Conservation (phyloP, 2,888 invertebrate genomes). For the Ceramica pisi region DNA sequence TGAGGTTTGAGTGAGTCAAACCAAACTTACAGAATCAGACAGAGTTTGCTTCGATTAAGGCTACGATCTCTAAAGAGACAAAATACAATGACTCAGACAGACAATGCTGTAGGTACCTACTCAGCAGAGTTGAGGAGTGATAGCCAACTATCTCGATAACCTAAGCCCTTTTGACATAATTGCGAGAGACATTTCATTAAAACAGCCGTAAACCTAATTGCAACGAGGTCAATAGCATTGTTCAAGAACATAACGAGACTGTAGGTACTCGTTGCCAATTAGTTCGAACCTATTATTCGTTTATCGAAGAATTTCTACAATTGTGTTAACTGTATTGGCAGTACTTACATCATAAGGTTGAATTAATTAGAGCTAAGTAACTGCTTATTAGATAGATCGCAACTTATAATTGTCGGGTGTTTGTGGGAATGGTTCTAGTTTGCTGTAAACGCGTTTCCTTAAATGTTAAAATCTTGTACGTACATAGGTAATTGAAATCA, state of each 20-base stretch:
- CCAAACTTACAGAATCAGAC: not conserved
- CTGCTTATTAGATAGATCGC: conserved; percentile 64
- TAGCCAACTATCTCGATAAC: conserved; percentile 60
- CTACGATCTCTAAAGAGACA: conserved; percentile 1
- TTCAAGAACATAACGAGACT: conserved; percentile 27
- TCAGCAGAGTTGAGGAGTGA: conserved; percentile 41
- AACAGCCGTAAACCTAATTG: conserved; percentile 65
- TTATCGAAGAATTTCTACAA: conserved; percentile 57
- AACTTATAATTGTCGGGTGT: conserved; percentile 56
- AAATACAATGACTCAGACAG: conserved; percentile 39
- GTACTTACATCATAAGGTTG: conserved; percentile 64
- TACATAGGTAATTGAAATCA: not conserved
- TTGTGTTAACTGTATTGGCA: conserved; percentile 65
- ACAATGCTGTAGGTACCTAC: conserved; percentile 33
- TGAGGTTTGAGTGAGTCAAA: not conserved
- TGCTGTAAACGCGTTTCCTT: not conserved
- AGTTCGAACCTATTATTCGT: conserved; percentile 55
- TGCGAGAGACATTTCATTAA: conserved; percentile 63
- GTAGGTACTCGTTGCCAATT: conserved; percentile 55
- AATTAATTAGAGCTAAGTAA: conserved; percentile 69
- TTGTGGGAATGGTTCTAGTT: conserved; percentile 13
- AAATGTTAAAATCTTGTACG: not conserved
- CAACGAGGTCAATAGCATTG: conserved; percentile 66
- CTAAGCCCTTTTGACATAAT: conserved; percentile 60
- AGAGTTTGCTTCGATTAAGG: not conserved